These are phyloP conservation scores for Xestia c-nigrum DNA, from an alignment of 2,888 invertebrate genomes.

Conservation along the genomic window DNA sequence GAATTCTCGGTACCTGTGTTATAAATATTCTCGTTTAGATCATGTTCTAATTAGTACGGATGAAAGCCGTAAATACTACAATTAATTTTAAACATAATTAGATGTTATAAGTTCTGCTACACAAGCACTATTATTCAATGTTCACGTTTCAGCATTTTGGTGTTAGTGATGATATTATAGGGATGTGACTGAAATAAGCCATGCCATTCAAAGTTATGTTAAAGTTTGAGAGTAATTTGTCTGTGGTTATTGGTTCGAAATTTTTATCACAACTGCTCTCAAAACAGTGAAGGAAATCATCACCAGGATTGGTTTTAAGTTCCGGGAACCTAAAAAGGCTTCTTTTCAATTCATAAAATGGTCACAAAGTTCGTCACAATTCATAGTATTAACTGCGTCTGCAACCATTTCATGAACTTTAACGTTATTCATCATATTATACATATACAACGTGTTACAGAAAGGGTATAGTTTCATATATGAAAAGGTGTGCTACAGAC, in stretches of 20 bases:
- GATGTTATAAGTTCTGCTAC: background rate
- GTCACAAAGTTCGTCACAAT: too few relatives aligned
- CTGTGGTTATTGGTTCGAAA: background rate
- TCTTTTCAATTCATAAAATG: too few relatives aligned
- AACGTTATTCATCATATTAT: too few relatives aligned
- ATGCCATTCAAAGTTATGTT: background rate
- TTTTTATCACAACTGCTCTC: background rate
- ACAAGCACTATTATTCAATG: background rate
- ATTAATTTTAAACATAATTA: slow-evolving; percentile 25
- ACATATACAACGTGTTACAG: too few relatives aligned
- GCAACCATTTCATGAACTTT: too few relatives aligned
- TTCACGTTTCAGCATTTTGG: slow-evolving; percentile 9
- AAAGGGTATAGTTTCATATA: too few relatives aligned
- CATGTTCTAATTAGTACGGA: background rate
- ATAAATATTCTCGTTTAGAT: background rate
- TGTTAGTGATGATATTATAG: background rate
- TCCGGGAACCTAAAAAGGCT: too few relatives aligned
- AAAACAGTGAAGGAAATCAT: background rate
- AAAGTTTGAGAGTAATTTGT: background rate
- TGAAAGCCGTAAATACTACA: background rate
- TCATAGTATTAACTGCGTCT: too few relatives aligned
- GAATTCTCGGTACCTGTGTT: background rate
- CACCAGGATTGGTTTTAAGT: background rate
- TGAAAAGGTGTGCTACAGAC: too few relatives aligned
- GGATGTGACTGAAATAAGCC: background rate